Percentiles rank a stretch among this genome's conserved stretches.
Conservation (phyloP, 2,797 vertebrate genomes). For the Acridotheres tristis region DNA sequence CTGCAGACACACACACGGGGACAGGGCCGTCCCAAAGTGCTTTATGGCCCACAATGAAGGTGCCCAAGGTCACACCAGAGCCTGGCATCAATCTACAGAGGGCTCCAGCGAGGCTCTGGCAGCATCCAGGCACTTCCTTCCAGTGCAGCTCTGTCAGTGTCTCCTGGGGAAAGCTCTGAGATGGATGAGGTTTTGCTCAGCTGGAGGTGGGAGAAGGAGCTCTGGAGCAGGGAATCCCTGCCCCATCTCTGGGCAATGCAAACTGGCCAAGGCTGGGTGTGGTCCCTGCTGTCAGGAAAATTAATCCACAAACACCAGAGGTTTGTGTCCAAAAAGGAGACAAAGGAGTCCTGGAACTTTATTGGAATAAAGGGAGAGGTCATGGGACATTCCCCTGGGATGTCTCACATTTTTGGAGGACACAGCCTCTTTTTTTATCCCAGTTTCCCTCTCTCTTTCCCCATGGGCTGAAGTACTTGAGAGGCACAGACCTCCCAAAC, state of each 20-base stretch:
- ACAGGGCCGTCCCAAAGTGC: background rate
- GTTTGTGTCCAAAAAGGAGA: no score
- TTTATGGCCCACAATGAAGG: background rate
- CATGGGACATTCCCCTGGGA: no score
- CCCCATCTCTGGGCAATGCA: background rate
- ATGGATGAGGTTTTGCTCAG: background rate
- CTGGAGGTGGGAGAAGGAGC: background rate
- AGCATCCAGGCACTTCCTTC: background rate
- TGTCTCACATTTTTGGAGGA: no score
- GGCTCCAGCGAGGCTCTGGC: background rate
- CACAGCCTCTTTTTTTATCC: no score
- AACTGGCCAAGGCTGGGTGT: background rate
- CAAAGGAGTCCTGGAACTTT: no score
- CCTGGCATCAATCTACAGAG: background rate
- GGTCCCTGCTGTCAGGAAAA: background rate
- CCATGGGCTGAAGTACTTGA: no score
- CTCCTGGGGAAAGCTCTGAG: background rate
- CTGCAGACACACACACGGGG: background rate
- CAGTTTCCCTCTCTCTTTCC: no score
- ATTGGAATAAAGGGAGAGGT: no score
- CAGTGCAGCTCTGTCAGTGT: background rate
- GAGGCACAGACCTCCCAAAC: no score
- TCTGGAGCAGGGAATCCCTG: background rate
- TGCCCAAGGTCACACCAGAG: background rate
- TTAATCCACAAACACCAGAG: no score